phyloP scores from a whole-genome alignment of 2,888 invertebrate species.

The Thyatira batis region DNA sequence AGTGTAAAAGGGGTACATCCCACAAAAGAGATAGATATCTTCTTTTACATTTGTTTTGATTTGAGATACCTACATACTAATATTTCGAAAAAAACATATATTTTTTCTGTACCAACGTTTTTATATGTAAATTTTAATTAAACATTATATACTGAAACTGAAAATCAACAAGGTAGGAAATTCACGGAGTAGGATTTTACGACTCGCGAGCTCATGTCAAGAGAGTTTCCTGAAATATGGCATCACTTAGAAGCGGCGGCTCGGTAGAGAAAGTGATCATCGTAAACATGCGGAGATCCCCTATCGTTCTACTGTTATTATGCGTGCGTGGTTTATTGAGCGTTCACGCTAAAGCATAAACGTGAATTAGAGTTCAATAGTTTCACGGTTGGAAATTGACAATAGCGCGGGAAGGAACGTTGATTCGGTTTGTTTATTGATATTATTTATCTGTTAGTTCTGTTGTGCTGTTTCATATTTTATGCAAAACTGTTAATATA shows the following conservation, averaged over 20 bases:
- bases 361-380: not conserved
- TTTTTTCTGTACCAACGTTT: no score
- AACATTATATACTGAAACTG: conserved; percentile 22
- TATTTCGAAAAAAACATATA: no score
- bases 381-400: not conserved
- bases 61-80: no score
- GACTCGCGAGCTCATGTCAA: conserved; percentile 22
- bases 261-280: conserved; percentile 31
- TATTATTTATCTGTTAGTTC: no score
- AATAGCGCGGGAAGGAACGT: no score
- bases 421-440: no score
- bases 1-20: no score
- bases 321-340: not conserved
- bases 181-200: conserved; percentile 31
- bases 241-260: conserved; percentile 33
- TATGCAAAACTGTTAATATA: no score
- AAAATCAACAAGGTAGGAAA: conserved; percentile 28
- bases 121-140: conserved; percentile 29
- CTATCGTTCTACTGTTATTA: not conserved
- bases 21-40: no score
- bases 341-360: not conserved
- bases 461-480: no score
- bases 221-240: conserved; percentile 36
- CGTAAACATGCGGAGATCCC: conserved; percentile 24
- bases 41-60: no score